Conservation (phyloP, 2,888 invertebrate species). For the Fissipunctia ypsillon region DNA sequence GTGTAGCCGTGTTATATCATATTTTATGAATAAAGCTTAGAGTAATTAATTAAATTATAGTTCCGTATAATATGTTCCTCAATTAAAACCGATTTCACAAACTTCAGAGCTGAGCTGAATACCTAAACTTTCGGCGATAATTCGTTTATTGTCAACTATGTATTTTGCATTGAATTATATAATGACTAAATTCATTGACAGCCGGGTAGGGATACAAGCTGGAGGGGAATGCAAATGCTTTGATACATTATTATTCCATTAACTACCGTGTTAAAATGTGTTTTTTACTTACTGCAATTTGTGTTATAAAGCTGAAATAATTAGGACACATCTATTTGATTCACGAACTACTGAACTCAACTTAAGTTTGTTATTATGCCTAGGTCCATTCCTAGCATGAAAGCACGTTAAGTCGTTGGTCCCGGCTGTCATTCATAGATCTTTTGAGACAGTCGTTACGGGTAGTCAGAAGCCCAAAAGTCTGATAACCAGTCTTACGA, state of each 20-base stretch:
- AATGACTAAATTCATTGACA: slow-evolving; percentile 33
- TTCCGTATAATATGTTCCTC: slow-evolving; percentile 29
- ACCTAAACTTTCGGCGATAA: slow-evolving; percentile 43
- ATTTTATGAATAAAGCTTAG: neutral
- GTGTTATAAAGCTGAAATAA: neutral
- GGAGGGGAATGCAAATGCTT: slow-evolving; percentile 33
- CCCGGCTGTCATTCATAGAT: neutral
- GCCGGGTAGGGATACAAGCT: slow-evolving; percentile 9
- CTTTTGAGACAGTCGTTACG: neutral
- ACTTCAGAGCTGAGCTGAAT: slow-evolving; percentile 53
- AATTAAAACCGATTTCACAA: slow-evolving; percentile 41
- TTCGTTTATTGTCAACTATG: slow-evolving; percentile 51
- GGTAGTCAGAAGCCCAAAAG: neutral
- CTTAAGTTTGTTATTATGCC: neutral
- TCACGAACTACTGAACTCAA: neutral
- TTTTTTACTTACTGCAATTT: slow-evolving; percentile 1
- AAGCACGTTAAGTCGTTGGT: too few species aligned
- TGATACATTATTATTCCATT: neutral
- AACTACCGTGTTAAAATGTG: neutral
- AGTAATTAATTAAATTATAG: slow-evolving; percentile 7
- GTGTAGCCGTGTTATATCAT: neutral
- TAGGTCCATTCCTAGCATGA: neutral
- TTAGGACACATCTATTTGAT: neutral
- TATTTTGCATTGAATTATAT: slow-evolving; percentile 46
- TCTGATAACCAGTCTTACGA: neutral